These are phyloP conservation scores for Thinocorus orbignyianus DNA, from an alignment of 2,113 vertebrate genomes.

Conservation along the genomic window DNA sequence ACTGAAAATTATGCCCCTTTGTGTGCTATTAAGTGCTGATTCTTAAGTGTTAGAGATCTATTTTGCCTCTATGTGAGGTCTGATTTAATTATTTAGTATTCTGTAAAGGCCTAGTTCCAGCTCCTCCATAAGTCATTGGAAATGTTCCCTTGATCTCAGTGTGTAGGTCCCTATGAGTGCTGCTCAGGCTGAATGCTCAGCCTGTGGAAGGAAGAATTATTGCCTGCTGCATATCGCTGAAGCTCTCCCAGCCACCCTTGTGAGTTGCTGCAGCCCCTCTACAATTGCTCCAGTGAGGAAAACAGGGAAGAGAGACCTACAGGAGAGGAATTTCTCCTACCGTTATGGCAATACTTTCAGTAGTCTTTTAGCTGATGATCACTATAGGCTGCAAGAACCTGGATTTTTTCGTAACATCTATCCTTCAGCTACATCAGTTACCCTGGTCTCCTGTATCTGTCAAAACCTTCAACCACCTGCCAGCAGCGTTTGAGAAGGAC, in stretches of 20 bases:
- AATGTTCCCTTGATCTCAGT: slow-evolving; percentile 27
- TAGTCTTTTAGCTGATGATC: background rate
- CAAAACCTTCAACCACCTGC: background rate
- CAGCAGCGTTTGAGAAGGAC: background rate
- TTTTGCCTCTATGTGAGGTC: background rate
- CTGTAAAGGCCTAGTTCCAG: background rate
- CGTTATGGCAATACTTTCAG: background rate
- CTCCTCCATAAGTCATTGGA: slow-evolving; percentile 29
- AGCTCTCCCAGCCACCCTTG: fast-evolving
- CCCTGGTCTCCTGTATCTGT: background rate
- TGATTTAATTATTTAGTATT: slow-evolving; percentile 58
- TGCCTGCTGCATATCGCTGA: background rate
- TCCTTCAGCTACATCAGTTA: background rate
- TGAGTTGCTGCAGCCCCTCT: background rate
- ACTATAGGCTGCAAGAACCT: background rate
- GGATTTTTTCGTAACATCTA: background rate
- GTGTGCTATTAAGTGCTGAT: slow-evolving; percentile 11
- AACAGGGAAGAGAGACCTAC: background rate
- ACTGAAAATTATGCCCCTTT: slow-evolving; percentile 29
- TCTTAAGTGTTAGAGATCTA: slow-evolving; percentile 22
- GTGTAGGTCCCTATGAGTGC: background rate
- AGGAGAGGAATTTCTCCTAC: background rate
- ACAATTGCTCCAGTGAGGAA: background rate
- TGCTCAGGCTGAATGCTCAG: background rate
- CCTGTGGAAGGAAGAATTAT: background rate